Evolutionary conservation across 2,113 vertebrate genomes (phyloP), one percentile per base, ranked within the genome.

Genomic region (Columba janthina): DNA sequence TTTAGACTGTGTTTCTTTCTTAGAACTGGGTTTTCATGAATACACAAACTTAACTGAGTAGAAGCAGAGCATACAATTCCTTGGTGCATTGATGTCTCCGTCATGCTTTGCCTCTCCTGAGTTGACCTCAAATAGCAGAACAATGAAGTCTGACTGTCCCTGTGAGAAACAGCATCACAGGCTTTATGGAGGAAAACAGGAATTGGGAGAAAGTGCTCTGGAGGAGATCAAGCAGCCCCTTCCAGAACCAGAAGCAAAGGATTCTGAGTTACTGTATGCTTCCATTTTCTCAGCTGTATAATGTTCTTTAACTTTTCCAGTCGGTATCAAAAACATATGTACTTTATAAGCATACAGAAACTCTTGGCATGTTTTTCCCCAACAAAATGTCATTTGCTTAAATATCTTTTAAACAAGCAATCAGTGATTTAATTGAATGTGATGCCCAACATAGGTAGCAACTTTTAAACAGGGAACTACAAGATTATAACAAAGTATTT

Each of bases 1-100:
- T 90, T 73, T 61, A 79, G 53, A 46, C 31, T 53, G 65, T 54
- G 31, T 29, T 82, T 91, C 18, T 88, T 61, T 85, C 73, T 82
- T 48, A 82, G 62, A 90, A 65, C 8, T 48, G 34, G 2, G 16
- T 40, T 85, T 85, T 88, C 44, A 84, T 15, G 34, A 40, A 5
- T 70, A 57, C 4, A 4, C 36, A 22, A 75, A 15, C 8, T 51
- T 90, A 40, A 66, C 16, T 21, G 42, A 71, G 54, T 53, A 61
- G 84, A 50, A 92, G 31, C 0, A 5, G 25, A 60, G 5, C 20
- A 24, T 28, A 6, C 7, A 6, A 67, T 85, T 70, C n/a, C 50
- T 66, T 54, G 22, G 31, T 60, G 53, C 12, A 77, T 58, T 67
- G 3, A 0, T 42, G 20, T 36, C 44, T 69, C 13, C 32, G 8